Conservation (phyloP, 2,113 vertebrate genomes). For the Crocuta crocuta region DNA sequence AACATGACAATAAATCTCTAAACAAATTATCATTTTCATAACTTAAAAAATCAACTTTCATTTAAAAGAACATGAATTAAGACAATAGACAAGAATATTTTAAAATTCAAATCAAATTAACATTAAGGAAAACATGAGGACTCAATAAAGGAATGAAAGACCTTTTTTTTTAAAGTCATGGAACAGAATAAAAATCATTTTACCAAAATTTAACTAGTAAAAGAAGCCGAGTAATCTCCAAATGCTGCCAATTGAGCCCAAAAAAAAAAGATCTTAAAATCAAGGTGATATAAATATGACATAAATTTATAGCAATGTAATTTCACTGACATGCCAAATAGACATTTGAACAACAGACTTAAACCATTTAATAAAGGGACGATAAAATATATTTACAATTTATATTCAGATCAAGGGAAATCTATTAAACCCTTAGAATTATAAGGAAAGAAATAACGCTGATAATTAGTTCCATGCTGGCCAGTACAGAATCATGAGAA, state of each 20-base stretch:
- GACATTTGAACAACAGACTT: background rate
- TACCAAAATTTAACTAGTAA: background rate
- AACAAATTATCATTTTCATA: constrained; percentile 37
- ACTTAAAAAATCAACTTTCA: background rate
- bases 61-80: constrained; percentile 19
- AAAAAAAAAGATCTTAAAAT: background rate
- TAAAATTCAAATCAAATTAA: background rate
- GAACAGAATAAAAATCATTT: background rate
- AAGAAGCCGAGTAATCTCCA: background rate
- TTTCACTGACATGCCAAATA: background rate
- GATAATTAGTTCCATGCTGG: background rate
- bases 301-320: background rate
- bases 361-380: background rate
- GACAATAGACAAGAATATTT: background rate
- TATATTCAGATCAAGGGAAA: background rate
- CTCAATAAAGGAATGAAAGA: background rate
- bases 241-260: background rate
- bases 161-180: background rate
- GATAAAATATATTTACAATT: background rate
- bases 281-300: background rate
- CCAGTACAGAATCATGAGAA: background rate
- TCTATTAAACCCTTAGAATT: background rate
- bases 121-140: background rate
- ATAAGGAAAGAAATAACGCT: background rate
- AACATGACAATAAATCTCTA: background rate